Evolutionary conservation across 2,797 vertebrate genomes (phyloP), one percentile per base, ranked within the genome.

Genomic region (Chelon auratus): DNA sequence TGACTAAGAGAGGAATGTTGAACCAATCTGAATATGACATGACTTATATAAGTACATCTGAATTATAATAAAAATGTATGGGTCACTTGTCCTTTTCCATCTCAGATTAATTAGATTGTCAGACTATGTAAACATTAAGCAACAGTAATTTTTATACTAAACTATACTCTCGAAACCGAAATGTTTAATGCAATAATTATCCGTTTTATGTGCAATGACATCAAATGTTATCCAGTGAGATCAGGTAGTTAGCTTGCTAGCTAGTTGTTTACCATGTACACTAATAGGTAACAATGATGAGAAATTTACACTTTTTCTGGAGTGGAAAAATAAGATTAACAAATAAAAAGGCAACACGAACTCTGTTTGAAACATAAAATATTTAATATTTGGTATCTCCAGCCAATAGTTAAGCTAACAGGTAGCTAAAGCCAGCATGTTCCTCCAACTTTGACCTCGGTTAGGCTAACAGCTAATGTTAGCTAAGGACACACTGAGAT

Each of bases 371-470:
- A 2, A 13, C 7, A 24, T 52, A 1, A 30, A 51, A 48, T 17
- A 1, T 1, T 0, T 26, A 0, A 33, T 54, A 53, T 51, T 0
- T 45, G 0, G 0, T 4, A 10, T 8, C 12, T 61, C 74, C 12
- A 22, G 4, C 5, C 26, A 33, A 2, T 11, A 14, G 7, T 68
- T 69, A 14, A 59, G 12, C 57, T 57, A n/a, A 5, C 8, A 51
- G 9, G 9, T 9, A 22, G 39, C 22, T 70, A 45, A 43, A 83
- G 10, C 60, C 43, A 65, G 47, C 62, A 37, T 51, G 70, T 62
- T 58, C 58, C 68, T 7, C 43, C 9, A 59, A 55, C 39, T 2
- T 56, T 92, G 90, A 93, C 91, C 92, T 91, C 89, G 50, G 69
- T 73, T 75, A 69, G 26, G 85, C 88, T 91, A 87, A 77, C 14